Base-by-base conservation (phyloP, 2,797 vertebrate genomes). In the Poecilia velifera region DNA sequence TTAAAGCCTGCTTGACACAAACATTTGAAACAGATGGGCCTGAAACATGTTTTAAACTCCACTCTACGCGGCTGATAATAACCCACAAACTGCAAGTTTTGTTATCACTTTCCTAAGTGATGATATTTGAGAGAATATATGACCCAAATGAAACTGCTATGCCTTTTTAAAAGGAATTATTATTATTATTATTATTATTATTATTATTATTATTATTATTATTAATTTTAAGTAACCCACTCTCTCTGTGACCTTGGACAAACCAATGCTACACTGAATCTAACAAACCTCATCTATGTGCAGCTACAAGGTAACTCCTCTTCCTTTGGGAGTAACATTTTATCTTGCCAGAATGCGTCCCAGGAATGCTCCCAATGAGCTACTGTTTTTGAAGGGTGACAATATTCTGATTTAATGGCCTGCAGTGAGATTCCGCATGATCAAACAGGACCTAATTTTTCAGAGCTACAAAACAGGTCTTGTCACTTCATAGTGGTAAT, bases 21-120 rank as follows among this genome's bases (percentile, higher is more conserved):
- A 85, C 87, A 90, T 85, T 78, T 90, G 82, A 74, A 87, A 82
- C 76, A 78, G 80, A 79, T 49, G 59, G 75, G 76, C 77, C 55
- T 83, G 73, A 90, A 89, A 84, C 76, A 55, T 75, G 70, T 34
- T 59, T 81, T 80, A 73, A 70, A n/a, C 2, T 9, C 59, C 39
- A 62, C 82, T 78, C 72, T 45, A 68, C 80, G 78, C 68, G n/a
- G 62, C 49, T 79, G 79, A 88, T 84, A 87, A 82, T 73, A 80
- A 89, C 49, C 76, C 77, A 62, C n/a, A 47, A 80, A 75, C 25
- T n/a, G 3, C n/a, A 84, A 85, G 84, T 84, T 81, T 9, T 6
- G 57, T 79, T 88, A 86, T 86, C 84, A 78, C 36, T 39, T 41
- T 28, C 31, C 22, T 49, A 75, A 83, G 68, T 43, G 76, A 55